Evolutionary conservation across 2,113 vertebrate species (phyloP).

Genomic region (Corvus hawaiiensis): DNA sequence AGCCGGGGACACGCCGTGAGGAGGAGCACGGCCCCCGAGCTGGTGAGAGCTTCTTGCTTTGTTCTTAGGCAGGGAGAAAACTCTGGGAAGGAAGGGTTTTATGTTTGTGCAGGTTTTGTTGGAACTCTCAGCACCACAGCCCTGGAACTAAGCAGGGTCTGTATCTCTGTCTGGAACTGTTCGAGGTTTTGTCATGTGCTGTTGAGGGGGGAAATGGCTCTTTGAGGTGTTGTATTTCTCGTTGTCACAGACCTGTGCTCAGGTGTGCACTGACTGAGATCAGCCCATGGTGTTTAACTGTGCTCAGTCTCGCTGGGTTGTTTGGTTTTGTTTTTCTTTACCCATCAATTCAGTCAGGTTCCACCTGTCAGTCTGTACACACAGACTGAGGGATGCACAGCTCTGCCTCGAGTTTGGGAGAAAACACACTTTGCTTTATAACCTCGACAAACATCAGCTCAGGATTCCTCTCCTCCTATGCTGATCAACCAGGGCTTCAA

Average conservation of each 20-base stretch:
- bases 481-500: not conserved
- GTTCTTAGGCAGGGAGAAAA: accelerated
- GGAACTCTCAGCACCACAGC: accelerated
- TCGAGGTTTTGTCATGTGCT: accelerated
- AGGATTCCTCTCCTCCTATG: not conserved
- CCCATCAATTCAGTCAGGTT: not conserved
- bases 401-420: not conserved
- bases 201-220: accelerated
- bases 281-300: not conserved
- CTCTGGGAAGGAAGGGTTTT: accelerated
- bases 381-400: not conserved
- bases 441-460: not conserved
- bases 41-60: not conserved
- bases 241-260: accelerated
- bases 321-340: not conserved
- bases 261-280: not conserved
- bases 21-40: not conserved
- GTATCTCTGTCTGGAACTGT: not conserved
- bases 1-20: not conserved
- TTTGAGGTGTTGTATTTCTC: not conserved
- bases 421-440: not conserved
- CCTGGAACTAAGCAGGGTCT: accelerated
- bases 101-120: not conserved
- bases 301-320: not conserved
- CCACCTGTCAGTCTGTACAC: not conserved